A percentile compares a stretch with the other conserved stretches of the same genome.
Evolutionary conservation across 2,888 invertebrate species (phyloP).

Genomic region (Xanthostigma xanthostigma): DNA sequence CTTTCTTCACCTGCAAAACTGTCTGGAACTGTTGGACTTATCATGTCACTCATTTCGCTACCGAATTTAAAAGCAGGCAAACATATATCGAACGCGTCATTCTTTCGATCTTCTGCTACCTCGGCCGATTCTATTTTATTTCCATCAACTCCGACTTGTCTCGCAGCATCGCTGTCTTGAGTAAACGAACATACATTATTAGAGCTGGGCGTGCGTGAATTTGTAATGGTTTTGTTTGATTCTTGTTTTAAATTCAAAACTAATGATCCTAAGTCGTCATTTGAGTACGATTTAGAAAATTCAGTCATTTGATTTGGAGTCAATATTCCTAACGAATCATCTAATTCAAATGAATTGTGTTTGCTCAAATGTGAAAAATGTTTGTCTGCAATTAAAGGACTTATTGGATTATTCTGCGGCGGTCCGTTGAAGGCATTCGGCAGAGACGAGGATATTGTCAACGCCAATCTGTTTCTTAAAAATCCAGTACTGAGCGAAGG

Average conservation of each 20-base stretch:
- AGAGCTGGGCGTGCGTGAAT: conserved; percentile 37
- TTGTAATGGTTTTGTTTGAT: conserved; percentile 15
- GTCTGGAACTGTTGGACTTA: conserved; percentile 6
- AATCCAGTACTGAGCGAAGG: no score
- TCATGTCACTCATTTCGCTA: not conserved
- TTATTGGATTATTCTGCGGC: conserved; percentile 7
- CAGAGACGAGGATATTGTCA: no score
- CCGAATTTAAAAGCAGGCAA: not conserved
- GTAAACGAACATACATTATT: conserved; percentile 24
- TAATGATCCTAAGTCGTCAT: conserved; percentile 35
- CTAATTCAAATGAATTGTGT: conserved; percentile 64
- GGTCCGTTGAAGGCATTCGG: not conserved
- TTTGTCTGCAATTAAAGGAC: conserved; percentile 24
- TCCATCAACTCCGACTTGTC: conserved; percentile 2
- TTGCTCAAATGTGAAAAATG: conserved; percentile 38
- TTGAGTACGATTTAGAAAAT: conserved; percentile 48
- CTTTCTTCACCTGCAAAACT: conserved; percentile 24
- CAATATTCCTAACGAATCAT: conserved; percentile 74
- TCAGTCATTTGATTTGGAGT: conserved; percentile 80
- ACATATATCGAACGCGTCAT: no score
- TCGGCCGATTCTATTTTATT: conserved; percentile 7
- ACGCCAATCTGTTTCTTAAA: no score
- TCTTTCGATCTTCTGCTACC: no score
- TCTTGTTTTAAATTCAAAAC: conserved; percentile 11
- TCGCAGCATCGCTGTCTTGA: conserved; percentile 6